A percentile compares a stretch with the other conserved stretches of the same genome.
phyloP scores from a whole-genome alignment of 2,888 invertebrate species.

The Osedax fenrisi region DNA sequence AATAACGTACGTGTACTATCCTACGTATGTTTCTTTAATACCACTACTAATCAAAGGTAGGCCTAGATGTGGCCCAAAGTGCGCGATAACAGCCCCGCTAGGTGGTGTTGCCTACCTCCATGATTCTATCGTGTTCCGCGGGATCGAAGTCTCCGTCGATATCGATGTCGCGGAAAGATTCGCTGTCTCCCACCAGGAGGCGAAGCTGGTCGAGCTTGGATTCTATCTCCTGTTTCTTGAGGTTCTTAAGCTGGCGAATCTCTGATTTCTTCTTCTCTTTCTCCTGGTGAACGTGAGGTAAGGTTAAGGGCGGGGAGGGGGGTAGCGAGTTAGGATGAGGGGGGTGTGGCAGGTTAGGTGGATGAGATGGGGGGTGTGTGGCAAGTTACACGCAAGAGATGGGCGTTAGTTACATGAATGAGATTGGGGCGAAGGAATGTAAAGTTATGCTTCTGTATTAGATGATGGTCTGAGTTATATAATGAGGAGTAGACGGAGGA shows the following conservation, averaged over 20 bases:
- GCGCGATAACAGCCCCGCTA: too few relatives aligned
- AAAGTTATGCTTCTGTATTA: too few relatives aligned
- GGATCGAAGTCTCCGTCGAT: conserved; percentile 71
- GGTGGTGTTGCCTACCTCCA: conserved; percentile 59
- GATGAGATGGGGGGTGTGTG: too few relatives aligned
- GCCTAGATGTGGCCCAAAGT: too few relatives aligned
- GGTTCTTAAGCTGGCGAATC: conserved; percentile 69
- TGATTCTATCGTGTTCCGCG: conserved; percentile 69
- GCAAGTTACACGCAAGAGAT: too few relatives aligned
- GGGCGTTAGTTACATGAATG: background rate
- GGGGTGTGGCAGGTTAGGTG: too few relatives aligned
- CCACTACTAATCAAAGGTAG: too few relatives aligned
- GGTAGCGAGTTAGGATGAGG: too few relatives aligned
- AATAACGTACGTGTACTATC: too few relatives aligned
- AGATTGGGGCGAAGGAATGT: background rate
- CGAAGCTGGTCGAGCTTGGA: conserved; percentile 74
- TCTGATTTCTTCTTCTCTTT: conserved; percentile 72
- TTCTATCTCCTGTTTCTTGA: conserved; percentile 77
- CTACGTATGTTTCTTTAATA: too few relatives aligned
- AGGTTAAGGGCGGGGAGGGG: background rate
- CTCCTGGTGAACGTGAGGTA: conserved; percentile 37
- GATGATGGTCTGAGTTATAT: too few relatives aligned
- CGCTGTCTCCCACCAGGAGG: conserved; percentile 72
- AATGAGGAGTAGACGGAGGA: too few relatives aligned
- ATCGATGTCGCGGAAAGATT: conserved; percentile 64